Evolutionary conservation across 1,140 invertebrate genomes (phyloP).

Genomic region (Colletes gigas): DNA sequence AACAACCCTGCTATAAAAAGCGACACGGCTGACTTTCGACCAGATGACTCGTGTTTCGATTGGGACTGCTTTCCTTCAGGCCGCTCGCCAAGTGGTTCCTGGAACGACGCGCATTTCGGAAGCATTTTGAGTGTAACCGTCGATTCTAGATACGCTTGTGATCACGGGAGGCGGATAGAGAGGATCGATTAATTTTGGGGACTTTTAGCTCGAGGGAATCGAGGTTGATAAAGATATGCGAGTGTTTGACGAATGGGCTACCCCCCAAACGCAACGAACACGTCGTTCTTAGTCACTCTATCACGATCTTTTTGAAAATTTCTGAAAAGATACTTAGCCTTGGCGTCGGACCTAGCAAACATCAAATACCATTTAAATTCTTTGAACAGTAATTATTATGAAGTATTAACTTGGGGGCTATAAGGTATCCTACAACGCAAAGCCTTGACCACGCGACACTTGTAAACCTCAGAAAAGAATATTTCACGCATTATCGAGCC

Average conservation of each 20-base stretch:
- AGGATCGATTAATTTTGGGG: background rate
- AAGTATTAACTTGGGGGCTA: too few relatives aligned
- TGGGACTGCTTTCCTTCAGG: background rate
- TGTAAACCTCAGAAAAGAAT: background rate
- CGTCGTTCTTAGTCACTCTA: too few relatives aligned
- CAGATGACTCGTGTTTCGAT: slow-evolving; percentile 25
- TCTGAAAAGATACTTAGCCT: too few relatives aligned
- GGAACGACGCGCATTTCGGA: background rate
- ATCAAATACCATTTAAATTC: too few relatives aligned
- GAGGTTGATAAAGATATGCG: background rate
- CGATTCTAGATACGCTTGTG: too few relatives aligned
- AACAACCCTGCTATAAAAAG: background rate
- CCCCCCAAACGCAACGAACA: too few relatives aligned
- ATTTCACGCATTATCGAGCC: background rate
- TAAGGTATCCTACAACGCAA: too few relatives aligned
- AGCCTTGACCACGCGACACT: too few relatives aligned
- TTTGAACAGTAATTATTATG: too few relatives aligned
- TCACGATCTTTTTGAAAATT: too few relatives aligned
- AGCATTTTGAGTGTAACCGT: background rate
- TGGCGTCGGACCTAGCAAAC: too few relatives aligned
- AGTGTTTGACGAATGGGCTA: background rate
- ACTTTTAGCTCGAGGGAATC: background rate
- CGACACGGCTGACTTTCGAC: background rate
- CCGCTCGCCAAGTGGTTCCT: slow-evolving; percentile 26
- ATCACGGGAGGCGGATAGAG: background rate